A percentile compares a stretch with the other conserved stretches of the same genome.
phyloP scores from a whole-genome alignment of 1,140 invertebrate genomes.

The Parasteatoda tepidariorum region DNA sequence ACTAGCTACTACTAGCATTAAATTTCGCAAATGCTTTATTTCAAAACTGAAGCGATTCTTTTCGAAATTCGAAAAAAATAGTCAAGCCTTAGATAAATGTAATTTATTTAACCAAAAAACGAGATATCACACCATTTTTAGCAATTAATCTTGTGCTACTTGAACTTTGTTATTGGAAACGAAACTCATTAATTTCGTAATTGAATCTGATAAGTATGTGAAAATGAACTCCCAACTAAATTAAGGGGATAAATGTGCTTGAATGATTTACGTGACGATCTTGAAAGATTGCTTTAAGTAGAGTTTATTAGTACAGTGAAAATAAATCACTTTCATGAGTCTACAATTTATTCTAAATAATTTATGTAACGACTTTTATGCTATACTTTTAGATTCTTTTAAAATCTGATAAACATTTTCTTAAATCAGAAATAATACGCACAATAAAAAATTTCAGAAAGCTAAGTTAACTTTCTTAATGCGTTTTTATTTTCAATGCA shows the following conservation, averaged over 20 bases:
- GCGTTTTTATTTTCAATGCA: no score
- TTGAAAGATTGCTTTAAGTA: neutral
- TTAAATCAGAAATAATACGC: no score
- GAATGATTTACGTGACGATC: neutral
- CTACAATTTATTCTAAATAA: neutral
- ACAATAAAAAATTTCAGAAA: no score
- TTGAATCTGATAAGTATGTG: conserved; percentile 19
- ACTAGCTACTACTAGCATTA: no score
- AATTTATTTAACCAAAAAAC: no score
- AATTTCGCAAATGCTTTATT: no score
- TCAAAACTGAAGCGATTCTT: no score
- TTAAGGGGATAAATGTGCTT: neutral
- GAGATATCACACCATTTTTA: no score
- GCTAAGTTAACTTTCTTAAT: no score
- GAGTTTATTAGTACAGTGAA: neutral
- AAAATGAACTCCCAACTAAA: conserved; percentile 4
- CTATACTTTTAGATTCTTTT: neutral
- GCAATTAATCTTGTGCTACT: conserved; percentile 1
- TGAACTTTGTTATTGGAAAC: neutral
- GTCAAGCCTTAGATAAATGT: no score
- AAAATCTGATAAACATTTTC: neutral
- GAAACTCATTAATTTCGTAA: conserved; percentile 11
- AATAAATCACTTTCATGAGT: neutral
- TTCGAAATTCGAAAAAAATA: no score
- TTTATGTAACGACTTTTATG: neutral